Evolutionary conservation across 1,140 invertebrate genomes (phyloP).

Genomic region (Apis florea): DNA sequence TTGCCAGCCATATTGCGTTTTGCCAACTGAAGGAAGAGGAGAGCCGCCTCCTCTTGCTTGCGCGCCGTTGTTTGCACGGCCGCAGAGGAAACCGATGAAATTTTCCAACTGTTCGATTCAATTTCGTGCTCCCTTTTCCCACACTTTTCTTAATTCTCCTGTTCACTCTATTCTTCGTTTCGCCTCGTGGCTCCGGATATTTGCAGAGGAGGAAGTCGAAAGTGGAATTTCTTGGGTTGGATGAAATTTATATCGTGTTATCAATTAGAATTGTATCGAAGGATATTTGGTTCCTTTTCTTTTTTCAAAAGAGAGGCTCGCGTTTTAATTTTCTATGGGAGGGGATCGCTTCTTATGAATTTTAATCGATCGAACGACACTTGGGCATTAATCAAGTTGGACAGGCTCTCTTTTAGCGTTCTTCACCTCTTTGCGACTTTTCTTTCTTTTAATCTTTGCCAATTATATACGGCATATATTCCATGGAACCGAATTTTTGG

Average conservation of each 20-base stretch:
- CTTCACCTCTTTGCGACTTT: neutral
- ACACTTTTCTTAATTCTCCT: neutral
- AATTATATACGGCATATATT: too few species aligned
- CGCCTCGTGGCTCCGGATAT: too few species aligned
- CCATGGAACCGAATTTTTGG: fast-evolving
- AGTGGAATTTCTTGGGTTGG: too few species aligned
- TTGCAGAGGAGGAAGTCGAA: too few species aligned
- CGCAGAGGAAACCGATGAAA: conserved; percentile 40
- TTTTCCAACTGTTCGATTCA: conserved; percentile 38
- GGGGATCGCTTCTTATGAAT: conserved; percentile 27
- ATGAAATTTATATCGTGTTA: neutral
- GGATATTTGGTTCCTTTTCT: neutral
- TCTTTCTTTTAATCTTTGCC: neutral
- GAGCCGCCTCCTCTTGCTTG: too few species aligned
- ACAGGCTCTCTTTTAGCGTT: neutral
- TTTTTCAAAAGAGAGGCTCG: neutral
- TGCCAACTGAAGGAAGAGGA: conserved; percentile 29
- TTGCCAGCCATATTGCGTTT: conserved; percentile 44
- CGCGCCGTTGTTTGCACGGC: conserved; percentile 34
- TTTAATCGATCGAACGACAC: conserved; percentile 29
- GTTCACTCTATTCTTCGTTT: neutral
- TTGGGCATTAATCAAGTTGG: conserved; percentile 17
- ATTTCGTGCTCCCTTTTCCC: neutral
- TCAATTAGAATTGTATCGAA: neutral
- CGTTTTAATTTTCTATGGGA: conserved; percentile 21